Conservation (phyloP, 2,113 vertebrate species). For the Girardinichthys multiradiatus region DNA sequence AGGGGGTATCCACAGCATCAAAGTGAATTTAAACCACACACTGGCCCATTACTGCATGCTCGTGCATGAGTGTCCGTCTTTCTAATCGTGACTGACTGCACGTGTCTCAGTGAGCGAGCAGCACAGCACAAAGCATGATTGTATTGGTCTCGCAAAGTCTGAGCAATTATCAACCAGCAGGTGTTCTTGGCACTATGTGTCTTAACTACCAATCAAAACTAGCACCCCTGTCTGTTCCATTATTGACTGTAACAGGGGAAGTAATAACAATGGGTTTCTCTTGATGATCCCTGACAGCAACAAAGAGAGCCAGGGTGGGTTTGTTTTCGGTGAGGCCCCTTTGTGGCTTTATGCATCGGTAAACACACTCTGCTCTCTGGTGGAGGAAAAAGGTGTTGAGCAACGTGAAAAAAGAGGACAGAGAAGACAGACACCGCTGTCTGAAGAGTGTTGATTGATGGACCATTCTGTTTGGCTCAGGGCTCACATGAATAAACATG, state of each 20-base stretch:
- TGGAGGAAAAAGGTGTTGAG: constrained; percentile 38
- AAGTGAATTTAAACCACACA: constrained; percentile 69
- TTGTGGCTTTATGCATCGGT: constrained; percentile 29
- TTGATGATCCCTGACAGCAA: constrained; percentile 54
- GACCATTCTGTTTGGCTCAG: constrained; percentile 45
- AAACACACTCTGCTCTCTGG: constrained; percentile 37
- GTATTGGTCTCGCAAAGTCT: constrained; percentile 29
- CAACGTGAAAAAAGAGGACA: constrained; percentile 21
- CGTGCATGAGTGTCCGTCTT: constrained; percentile 17
- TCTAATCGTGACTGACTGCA: constrained; percentile 30
- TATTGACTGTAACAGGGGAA: constrained; percentile 48
- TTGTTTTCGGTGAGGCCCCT: constrained; percentile 47
- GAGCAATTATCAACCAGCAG: constrained; percentile 63
- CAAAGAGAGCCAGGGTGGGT: constrained; percentile 23
- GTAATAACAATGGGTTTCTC: constrained; percentile 42
- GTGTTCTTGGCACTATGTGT: constrained; percentile 37
- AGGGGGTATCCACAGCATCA: constrained; percentile 61
- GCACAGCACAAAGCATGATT: constrained; percentile 30
- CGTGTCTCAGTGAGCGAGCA: constrained; percentile 1
- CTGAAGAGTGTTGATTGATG: constrained; percentile 62
- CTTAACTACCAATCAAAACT: constrained; percentile 57
- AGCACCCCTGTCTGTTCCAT: constrained; percentile 38
- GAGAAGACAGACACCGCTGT: constrained; percentile 36
- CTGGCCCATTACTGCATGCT: constrained; percentile 51
- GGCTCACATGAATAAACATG: constrained; percentile 68